These are phyloP conservation scores for Synanthedon andrenaeformis DNA, from an alignment of 2,888 invertebrate species.

Conservation along the genomic window DNA sequence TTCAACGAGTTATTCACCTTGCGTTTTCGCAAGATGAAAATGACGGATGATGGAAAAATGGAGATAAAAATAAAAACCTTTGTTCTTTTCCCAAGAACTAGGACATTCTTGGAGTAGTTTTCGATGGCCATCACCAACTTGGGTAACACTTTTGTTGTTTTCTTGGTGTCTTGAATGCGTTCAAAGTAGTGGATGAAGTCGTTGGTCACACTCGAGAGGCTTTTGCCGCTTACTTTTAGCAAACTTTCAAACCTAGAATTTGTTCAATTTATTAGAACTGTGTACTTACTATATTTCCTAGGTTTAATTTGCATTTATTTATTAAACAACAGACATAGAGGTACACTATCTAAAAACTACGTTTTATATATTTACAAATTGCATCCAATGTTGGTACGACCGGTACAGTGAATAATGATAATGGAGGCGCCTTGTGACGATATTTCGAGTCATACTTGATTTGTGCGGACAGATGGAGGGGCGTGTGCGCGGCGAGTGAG, in stretches of 20 bases:
- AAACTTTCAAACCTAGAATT: conserved; percentile 64
- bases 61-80: conserved; percentile 38
- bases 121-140: conserved; percentile 75
- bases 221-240: conserved; percentile 71
- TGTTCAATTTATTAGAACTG: too few relatives aligned
- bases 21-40: too few relatives aligned
- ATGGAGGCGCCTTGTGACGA: too few relatives aligned
- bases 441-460: too few relatives aligned
- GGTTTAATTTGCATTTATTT: too few relatives aligned
- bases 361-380: too few relatives aligned
- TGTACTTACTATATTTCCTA: not conserved
- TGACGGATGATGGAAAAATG: too few relatives aligned
- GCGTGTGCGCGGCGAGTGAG: conserved; percentile 20
- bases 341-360: too few relatives aligned
- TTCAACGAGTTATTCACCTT: too few relatives aligned
- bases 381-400: too few relatives aligned
- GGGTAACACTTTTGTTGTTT: conserved; percentile 70
- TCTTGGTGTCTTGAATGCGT: conserved; percentile 47
- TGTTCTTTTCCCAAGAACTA: conserved; percentile 70
- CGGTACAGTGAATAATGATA: too few relatives aligned
- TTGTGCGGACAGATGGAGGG: not conserved
- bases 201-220: conserved; percentile 67
- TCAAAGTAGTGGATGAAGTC: conserved; percentile 71
- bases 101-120: conserved; percentile 71
- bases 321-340: too few relatives aligned